Base-by-base conservation (phyloP, 1,140 invertebrate genomes). In the Lerema accius region DNA sequence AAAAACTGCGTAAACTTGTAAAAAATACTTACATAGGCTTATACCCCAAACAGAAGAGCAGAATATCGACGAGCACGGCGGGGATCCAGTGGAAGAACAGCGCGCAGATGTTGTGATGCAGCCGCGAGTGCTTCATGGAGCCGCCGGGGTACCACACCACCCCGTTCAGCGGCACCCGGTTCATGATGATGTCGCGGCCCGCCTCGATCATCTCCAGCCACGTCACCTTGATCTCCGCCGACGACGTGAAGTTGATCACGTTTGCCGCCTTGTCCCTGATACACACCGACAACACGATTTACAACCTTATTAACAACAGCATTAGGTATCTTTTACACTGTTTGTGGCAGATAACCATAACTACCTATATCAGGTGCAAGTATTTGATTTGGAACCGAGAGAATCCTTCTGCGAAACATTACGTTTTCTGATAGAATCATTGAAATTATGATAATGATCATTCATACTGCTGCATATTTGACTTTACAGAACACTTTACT, bases 41-140 rank as follows among this genome's bases (percentile, higher is more conserved):
- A 77, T 97, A 94, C 28, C 97, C 96, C 0, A 95, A 90, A 14
- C 97, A 85, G 65, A 94, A 94, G 15, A 97, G 92, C 1, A 97
- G 72, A 0, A 92, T 86, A 70, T 98, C 97, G 37, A 97, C 92
- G 51, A 97, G 81, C 32, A 97, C 92, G 7, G 97, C 97, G 0
- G 97, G 97, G 37, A 98, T 86, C 90, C 95, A 94, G 76, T 98
- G 97, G 80, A 97, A 96, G 15, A 98, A 91, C 3, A 97, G 81
- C 48, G 96, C 94, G 75, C 95, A 96, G 35, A 98, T 93, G 63
- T 94, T 94, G 78, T 98, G 96, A 46, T 94, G 76, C 0, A 95
- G 75, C 69, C 94, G 92, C 16, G 94, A 95, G 60, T 93, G 95
- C 76, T 97, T 98, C 95, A 98, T 97, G 0, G 95, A 96, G 3